These are phyloP conservation scores for Cephalopholis sonnerati DNA, from an alignment of 2,113 vertebrate genomes.

Conservation along the genomic window DNA sequence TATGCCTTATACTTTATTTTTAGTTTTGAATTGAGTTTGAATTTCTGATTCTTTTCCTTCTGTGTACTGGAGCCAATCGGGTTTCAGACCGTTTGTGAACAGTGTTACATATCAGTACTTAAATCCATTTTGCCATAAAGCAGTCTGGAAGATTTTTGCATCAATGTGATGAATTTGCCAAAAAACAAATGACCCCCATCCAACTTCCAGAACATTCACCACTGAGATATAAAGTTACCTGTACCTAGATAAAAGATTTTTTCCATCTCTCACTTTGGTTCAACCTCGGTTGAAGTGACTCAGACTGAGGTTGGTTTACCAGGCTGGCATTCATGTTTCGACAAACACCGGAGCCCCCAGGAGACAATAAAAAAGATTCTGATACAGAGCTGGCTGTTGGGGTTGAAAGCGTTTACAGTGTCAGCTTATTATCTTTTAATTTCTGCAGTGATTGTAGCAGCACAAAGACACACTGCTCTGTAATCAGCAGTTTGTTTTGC, in stretches of 20 bases:
- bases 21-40: too few species aligned
- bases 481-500: slow-evolving; percentile 62
- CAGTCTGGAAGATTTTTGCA: too few species aligned
- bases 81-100: too few species aligned
- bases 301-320: too few species aligned
- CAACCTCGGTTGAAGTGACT: not conserved
- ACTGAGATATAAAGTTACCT: not conserved
- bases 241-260: not conserved
- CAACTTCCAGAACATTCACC: not conserved
- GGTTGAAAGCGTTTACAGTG: slow-evolving; percentile 12
- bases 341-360: not conserved
- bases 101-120: too few species aligned
- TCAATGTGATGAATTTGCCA: too few species aligned
- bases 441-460: slow-evolving; percentile 52
- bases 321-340: not conserved
- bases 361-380: not conserved
- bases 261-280: not conserved
- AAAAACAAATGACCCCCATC: too few species aligned
- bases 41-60: too few species aligned
- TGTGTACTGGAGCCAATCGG: too few species aligned
- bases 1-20: too few species aligned
- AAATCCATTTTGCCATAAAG: not conserved
- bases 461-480: slow-evolving; percentile 46
- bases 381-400: slow-evolving; percentile 13
- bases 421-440: slow-evolving; percentile 62